phyloP scores from a whole-genome alignment of 53 echinoderm and acorn worm genomes.

The Astropecten irregularis region DNA sequence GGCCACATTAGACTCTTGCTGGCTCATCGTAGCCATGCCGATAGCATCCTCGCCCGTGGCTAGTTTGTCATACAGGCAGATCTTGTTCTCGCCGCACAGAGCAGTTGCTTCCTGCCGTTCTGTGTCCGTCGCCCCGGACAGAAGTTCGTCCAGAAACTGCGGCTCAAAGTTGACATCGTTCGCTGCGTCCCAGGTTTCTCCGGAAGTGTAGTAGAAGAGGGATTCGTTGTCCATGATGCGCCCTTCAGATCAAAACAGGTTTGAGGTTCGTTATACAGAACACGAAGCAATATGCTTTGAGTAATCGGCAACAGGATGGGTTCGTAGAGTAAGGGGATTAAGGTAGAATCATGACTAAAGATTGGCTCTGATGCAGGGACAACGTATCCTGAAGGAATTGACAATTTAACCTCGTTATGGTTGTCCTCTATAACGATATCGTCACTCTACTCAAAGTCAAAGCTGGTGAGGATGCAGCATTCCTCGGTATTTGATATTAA shows the following conservation, averaged over 20 bases:
- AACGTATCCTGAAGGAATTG: too few species aligned
- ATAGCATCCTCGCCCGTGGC: conserved; percentile 20
- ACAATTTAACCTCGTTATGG: too few species aligned
- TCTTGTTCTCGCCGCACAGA: conserved; percentile 1
- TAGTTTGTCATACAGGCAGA: conserved; percentile 41
- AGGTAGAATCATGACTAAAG: not conserved
- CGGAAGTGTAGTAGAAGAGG: not conserved
- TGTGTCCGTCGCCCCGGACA: not conserved
- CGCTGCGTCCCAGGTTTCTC: conserved; percentile 30
- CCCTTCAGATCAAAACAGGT: not conserved
- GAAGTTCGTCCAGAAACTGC: conserved; percentile 67
- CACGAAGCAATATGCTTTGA: too few species aligned
- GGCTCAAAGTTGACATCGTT: conserved; percentile 66
- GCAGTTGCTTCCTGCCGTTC: not conserved
- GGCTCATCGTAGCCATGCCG: conserved; percentile 1
- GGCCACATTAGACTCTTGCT: not conserved
- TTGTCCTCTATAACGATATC: too few species aligned
- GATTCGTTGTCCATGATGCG: not conserved
- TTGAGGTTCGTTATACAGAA: not conserved
- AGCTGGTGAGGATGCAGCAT: too few species aligned
- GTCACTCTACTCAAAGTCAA: too few species aligned
- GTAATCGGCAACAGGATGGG: not conserved
- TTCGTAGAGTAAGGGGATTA: not conserved
- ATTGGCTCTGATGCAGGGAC: too few species aligned
- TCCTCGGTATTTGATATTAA: too few species aligned